Evolutionary conservation across 2,888 invertebrate species (phyloP).

Genomic region (Troglohyphantes excavatus): DNA sequence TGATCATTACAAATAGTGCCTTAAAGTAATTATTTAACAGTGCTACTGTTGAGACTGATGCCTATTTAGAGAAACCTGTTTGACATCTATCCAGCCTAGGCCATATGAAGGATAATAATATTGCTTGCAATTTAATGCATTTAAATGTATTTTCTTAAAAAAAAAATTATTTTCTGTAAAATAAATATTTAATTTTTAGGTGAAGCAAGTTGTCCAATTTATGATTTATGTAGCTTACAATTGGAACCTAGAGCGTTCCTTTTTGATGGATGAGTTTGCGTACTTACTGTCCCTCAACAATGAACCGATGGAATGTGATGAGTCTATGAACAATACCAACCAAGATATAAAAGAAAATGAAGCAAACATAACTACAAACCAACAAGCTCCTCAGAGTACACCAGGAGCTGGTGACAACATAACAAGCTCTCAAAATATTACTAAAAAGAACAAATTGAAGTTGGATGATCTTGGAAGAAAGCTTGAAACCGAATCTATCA

Average conservation of each 20-base stretch:
- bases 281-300: conserved; percentile 85
- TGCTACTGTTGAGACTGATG: too few relatives aligned
- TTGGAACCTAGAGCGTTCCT: conserved; percentile 95
- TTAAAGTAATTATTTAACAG: too few relatives aligned
- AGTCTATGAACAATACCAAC: neutral
- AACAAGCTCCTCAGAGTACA: neutral
- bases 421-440: neutral
- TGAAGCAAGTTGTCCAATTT: conserved; percentile 92
- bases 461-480: conserved; percentile 65
- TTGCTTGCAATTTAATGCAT: too few relatives aligned
- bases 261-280: conserved; percentile 93
- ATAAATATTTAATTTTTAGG: conserved; percentile 81
- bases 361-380: neutral
- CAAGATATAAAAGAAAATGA: neutral
- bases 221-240: conserved; percentile 94
- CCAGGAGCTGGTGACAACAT: neutral
- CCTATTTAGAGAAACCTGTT: too few relatives aligned
- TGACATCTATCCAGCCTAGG: too few relatives aligned
- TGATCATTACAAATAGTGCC: too few relatives aligned
- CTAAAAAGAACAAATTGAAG: conserved; percentile 57
- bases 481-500: conserved; percentile 84
- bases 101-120: too few relatives aligned
- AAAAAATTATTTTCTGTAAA: neutral
- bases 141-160: neutral
- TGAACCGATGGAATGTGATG: conserved; percentile 53